Evolutionary conservation across 2,888 invertebrate genomes (phyloP).

Genomic region (Creontiades dilutus): DNA sequence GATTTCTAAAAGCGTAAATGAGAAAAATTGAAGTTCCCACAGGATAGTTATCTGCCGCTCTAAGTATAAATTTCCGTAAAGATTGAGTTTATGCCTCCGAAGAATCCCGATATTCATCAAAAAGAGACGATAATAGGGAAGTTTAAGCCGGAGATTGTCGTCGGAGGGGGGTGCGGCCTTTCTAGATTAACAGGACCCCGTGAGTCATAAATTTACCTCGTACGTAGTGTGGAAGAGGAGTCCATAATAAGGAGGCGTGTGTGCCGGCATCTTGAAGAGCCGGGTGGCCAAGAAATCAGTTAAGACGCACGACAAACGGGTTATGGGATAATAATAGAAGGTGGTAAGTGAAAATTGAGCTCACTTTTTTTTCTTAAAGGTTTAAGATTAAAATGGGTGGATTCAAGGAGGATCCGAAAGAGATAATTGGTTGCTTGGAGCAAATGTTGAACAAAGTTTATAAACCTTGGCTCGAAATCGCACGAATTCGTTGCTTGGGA

Average conservation of each 20-base stretch:
- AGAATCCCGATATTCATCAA: conserved; percentile 16
- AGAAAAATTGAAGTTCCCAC: neutral
- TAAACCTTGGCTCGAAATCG: no score
- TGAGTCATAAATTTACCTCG: conserved; percentile 5
- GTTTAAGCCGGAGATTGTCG: neutral
- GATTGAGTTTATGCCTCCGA: conserved; percentile 24
- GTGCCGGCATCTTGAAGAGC: conserved; percentile 7
- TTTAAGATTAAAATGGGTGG: no score
- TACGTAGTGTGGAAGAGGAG: neutral
- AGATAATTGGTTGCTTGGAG: no score
- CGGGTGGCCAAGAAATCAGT: conserved; percentile 16
- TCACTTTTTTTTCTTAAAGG: no score
- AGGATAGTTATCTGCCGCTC: neutral
- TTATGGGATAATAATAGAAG: no score
- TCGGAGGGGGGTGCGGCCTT: conserved; percentile 4
- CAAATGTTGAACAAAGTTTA: no score
- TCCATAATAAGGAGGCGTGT: conserved; percentile 1
- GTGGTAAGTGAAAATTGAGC: no score
- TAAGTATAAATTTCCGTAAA: conserved; percentile 2
- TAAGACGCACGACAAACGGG: conserved; percentile 3
- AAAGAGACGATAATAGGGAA: conserved; percentile 37
- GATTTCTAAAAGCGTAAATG: neutral
- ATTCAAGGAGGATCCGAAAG: no score
- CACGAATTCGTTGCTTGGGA: no score
- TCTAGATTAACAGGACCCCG: neutral